Base-by-base conservation (phyloP, 92 coral and sea anemone genomes). In the Isaurus tuberculatus region DNA sequence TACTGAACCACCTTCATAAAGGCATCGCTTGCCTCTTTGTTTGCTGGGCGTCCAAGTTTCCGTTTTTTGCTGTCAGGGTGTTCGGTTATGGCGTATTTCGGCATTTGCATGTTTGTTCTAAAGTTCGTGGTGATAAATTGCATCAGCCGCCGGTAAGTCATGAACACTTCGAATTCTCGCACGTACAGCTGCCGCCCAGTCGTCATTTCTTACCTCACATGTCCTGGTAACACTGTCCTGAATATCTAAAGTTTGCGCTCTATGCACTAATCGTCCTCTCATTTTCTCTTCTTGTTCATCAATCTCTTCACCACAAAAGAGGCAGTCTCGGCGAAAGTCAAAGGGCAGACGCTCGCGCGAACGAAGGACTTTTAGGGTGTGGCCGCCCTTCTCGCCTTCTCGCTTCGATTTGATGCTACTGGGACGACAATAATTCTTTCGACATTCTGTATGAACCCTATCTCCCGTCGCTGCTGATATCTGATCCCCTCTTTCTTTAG, bases 11-110 rank as follows among this genome's bases (percentile, higher is more conserved):
- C 63, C 63, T 53, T 53, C 20, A 53, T n/a, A 53, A 53, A 53
- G 23, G 63, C 63, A 20, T 53, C 63, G 63, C 23, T 53, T 17
- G 23, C 63, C 8, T 53, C 23, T 53, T n/a, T 5, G 67, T 81
- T 65, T 66, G 44, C 63, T 66, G 79, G 79, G 13, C 86, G 86
- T 36, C 86, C 63, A 22, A 29, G 29, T 68, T 68, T 81, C 7
- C 86, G 28, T 42, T 81, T 81, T 77, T 67, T 67, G 25, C 9
- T 16, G 61, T 31, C 2, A n/a, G 20, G 63, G 8, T 53, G 23
- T 9, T 22, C 23, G 5, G 63, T 17, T 40, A 40, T 40, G 42
- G 33, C 32, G 16, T 15, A 40, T 11, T 31, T 67, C 11, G 72
- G 72, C 27, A 67, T 33, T 29, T 22, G 10, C 46, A 13, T 30